phyloP scores from a whole-genome alignment of 2,113 vertebrate species.

The Oncorhynchus mykiss region DNA sequence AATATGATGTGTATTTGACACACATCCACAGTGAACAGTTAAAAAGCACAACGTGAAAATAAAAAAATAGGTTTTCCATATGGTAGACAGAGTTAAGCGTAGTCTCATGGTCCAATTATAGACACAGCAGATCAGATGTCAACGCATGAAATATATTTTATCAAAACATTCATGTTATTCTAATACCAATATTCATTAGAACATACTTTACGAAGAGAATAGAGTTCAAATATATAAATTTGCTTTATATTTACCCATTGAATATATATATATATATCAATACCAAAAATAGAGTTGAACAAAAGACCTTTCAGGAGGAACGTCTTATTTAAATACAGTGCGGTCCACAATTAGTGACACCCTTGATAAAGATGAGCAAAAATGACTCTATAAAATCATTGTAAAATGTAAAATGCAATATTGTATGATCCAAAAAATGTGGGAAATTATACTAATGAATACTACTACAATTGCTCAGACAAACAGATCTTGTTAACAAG shows the following conservation, averaged over 20 bases:
- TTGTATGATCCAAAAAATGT: too few species aligned
- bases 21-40: constrained; percentile 34
- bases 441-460: too few species aligned
- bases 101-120: background rate
- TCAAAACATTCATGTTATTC: background rate
- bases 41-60: constrained; percentile 7
- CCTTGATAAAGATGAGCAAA: too few species aligned
- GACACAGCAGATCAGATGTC: background rate
- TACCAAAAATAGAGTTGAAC: background rate
- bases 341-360: too few species aligned
- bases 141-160: background rate
- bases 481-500: too few species aligned
- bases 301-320: background rate
- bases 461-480: too few species aligned
- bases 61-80: background rate
- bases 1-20: constrained; percentile 26
- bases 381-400: too few species aligned
- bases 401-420: too few species aligned
- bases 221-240: background rate
- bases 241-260: background rate
- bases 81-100: background rate
- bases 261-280: background rate
- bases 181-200: background rate
- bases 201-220: background rate
- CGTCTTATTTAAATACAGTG: background rate